Conservation (phyloP, 2,113 vertebrate species). For the Orycteropus afer region DNA sequence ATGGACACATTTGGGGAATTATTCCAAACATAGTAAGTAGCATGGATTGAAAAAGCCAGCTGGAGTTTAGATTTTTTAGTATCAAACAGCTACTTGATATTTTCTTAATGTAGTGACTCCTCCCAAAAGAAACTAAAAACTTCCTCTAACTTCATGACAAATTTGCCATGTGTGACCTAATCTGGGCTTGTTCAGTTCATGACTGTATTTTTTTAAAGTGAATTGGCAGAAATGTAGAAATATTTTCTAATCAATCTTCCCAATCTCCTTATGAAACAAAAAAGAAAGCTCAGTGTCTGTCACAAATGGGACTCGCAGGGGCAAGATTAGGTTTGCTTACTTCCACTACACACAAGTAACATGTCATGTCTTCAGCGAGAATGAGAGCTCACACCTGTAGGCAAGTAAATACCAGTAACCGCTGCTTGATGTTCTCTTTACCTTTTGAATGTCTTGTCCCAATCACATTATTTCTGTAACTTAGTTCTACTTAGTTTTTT, state of each 20-base stretch:
- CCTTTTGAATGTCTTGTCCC: not conserved
- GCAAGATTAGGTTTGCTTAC: too few relatives aligned
- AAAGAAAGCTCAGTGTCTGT: not conserved
- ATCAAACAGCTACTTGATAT: not conserved
- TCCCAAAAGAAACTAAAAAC: not conserved
- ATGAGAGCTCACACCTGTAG: not conserved
- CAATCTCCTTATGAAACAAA: not conserved
- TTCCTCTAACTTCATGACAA: not conserved
- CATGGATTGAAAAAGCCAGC: conserved; percentile 10
- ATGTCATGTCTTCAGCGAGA: rapidly evolving
- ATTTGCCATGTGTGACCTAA: not conserved
- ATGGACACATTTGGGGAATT: not conserved
- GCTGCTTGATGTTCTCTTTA: not conserved
- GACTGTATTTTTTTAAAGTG: not conserved
- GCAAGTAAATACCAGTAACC: not conserved
- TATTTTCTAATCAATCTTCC: not conserved
- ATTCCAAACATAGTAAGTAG: not conserved
- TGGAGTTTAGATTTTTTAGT: conserved; percentile 11
- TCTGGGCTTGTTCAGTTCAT: not conserved
- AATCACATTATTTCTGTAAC: not conserved
- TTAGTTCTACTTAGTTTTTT: not conserved
- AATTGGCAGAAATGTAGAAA: not conserved
- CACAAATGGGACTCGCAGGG: rapidly evolving
- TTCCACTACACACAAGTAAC: rapidly evolving
- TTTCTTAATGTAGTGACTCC: not conserved